Evolutionary conservation across 2,797 vertebrate genomes (phyloP), one percentile per base, ranked within the genome.

Genomic region (Pelochelys cantorii): DNA sequence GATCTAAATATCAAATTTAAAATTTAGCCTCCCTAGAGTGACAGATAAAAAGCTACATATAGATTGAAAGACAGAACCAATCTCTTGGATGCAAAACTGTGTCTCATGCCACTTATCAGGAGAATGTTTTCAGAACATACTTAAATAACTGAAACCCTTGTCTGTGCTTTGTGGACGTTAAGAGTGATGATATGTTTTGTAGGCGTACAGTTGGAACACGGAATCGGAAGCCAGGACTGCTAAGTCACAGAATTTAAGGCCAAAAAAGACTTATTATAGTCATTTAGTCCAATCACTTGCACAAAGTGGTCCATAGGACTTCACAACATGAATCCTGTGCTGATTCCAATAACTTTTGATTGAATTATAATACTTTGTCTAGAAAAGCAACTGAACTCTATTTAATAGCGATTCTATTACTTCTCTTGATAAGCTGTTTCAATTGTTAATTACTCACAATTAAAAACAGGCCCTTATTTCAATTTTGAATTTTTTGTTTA

Each of bases 31-130:
- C 20, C 8, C 0, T 0, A 23, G 0, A 0, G 74, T 15, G 88
- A 81, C 83, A 81, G 23, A 83, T 52, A 82, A 42, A 86, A 94
- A 88, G 20, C 1, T 57, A 80, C 14, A 74, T 84, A 86, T 48
- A 86, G 5, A 22, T 22, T 71, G 68, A 62, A 62, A 62, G 60
- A 13, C 59, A 60, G 59, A 60, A 60, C 59, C 59, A n/a, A 65
- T 10, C 31, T 18, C 31, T 18, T n/a, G 31, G 17, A 14, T 65
- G 62, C 17, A 65, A 65, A 65, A 65, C n/a, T 22, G n/a, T 34
- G 34, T 71, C 68, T 11, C 68, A 71, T 37, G 18, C 34, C 68
- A 37, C 10, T 71, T 71, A 71, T 5, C 37, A 34, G n/a, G 20
- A 71, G 5, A n/a, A 71, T 71, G 22, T 48, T 71, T 11, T 71